phyloP scores from a whole-genome alignment of 2,797 vertebrate genomes.

The Sebastes oblongus region DNA sequence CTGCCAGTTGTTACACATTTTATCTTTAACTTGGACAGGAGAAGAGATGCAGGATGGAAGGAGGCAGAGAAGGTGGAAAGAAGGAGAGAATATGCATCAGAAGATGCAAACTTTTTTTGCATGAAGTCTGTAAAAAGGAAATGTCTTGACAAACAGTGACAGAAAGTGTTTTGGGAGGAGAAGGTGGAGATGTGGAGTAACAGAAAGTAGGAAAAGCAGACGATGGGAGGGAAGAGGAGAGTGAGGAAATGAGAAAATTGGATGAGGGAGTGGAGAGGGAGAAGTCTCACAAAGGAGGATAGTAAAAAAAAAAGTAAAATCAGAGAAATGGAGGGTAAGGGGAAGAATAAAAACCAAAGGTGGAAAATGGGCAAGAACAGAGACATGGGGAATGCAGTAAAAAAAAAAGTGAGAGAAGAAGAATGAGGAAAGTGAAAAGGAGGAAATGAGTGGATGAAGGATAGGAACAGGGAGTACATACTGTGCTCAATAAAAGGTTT shows the following conservation, averaged over 20 bases:
- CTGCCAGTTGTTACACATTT: no score
- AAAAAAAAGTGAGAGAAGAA: neutral
- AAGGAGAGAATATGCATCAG: neutral
- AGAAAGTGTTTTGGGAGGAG: neutral
- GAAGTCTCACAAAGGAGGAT: neutral
- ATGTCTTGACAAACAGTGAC: neutral
- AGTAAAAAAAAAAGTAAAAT: neutral
- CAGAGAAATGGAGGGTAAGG: neutral
- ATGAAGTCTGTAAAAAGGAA: neutral
- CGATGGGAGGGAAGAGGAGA: neutral
- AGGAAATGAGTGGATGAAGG: neutral
- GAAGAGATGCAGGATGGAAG: neutral
- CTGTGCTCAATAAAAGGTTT: constrained; percentile 39
- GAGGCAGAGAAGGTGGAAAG: neutral
- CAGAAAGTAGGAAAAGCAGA: neutral
- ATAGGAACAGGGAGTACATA: constrained; percentile 8
- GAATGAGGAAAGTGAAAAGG: neutral
- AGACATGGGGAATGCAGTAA: neutral
- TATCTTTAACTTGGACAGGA: neutral
- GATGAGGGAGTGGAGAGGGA: neutral
- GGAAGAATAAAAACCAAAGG: neutral
- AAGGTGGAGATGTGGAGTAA: neutral
- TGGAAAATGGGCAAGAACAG: neutral
- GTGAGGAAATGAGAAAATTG: neutral
- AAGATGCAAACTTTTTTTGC: neutral